A percentile compares a stretch with the other conserved stretches of the same genome.
These are phyloP conservation scores for Heteromurus nitidus DNA, from an alignment of 2,888 invertebrate species.

Conservation along the genomic window DNA sequence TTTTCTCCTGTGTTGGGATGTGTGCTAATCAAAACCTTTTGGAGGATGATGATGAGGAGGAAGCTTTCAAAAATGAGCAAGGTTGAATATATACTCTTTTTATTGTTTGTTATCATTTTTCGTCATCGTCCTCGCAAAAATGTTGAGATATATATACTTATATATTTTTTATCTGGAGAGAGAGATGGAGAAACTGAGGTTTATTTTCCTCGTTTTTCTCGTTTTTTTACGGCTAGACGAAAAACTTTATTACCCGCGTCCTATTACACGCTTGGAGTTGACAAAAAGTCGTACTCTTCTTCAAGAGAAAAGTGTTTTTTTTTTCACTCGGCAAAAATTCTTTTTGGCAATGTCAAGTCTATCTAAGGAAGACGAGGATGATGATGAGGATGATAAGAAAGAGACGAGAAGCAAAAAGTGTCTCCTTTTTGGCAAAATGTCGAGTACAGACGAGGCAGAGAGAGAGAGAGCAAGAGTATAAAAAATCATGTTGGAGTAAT, in stretches of 20 bases:
- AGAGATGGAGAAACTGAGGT: not conserved
- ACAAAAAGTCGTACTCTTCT: not conserved
- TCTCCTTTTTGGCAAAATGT: slow-evolving; percentile 7
- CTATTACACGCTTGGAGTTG: slow-evolving; percentile 22
- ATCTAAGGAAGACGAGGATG: too few relatives aligned
- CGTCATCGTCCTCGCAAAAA: not conserved
- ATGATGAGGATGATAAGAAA: slow-evolving; percentile 1
- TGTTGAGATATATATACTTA: too few relatives aligned
- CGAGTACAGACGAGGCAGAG: not conserved
- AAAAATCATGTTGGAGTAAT: not conserved
- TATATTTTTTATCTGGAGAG: too few relatives aligned
- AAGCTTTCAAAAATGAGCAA: not conserved
- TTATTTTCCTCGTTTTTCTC: not conserved
- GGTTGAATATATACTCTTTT: not conserved
- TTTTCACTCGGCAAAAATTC: slow-evolving; percentile 18
- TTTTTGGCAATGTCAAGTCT: slow-evolving; percentile 58
- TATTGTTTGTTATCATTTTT: not conserved
- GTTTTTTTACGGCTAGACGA: slow-evolving; percentile 16
- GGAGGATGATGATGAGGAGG: not conserved
- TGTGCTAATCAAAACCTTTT: too few relatives aligned
- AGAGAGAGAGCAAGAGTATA: not conserved
- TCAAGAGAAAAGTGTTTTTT: too few relatives aligned
- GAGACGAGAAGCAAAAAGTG: slow-evolving; percentile 1
- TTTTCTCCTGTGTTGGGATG: too few relatives aligned
- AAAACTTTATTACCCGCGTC: slow-evolving; percentile 44